Base-by-base conservation (phyloP, 2,888 invertebrate genomes). In the Andrena fulva region DNA sequence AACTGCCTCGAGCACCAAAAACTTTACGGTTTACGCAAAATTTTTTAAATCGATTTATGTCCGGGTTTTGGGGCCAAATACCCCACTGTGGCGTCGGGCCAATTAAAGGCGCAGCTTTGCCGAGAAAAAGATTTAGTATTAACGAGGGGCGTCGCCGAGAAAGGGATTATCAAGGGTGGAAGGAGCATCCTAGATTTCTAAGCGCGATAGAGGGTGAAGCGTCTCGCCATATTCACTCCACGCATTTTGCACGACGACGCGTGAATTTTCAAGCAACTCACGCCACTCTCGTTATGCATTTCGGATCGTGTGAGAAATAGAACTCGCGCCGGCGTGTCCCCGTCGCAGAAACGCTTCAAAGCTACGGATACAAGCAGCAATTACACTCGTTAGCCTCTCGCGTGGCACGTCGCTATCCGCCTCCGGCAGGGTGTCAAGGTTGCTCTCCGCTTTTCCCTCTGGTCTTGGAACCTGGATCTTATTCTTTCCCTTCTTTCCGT, bases 331-430 rank as follows among this genome's bases (percentile, higher is more conserved):
- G 42, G 42, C 16, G 27, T 27, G 29, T 59, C 12, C 60, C 31
- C 20, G 29, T 27, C 35, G n/a, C 48, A n/a, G 35, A 4, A 29
- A 73, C 64, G 54, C 33, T 66, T 20, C 33, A 42, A 27, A 54
- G 59, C 27, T 42, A 52, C 59, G 42, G 52, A 20, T 66, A 48
- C 60, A 27, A 5, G 60, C 35, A 31, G 27, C 71, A 71, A 78
- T 82, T 82, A 82, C 54, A 68, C 73, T 77, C 31, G 66, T 73
- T 77, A 66, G 20, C 48, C 67, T 60, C 66, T 60, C 62, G 59
- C 69, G 31, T 31, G 77, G 54, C 27, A 64, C 29, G 16, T 42
- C 20, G 33, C 59, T 29, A 29, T 60, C 68, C 24, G 62, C 71
- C 71, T 12, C n/a, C 4, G 27, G 71, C 62, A n/a, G 48, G 50